Evolutionary conservation across 1,140 invertebrate genomes (phyloP).

Genomic region (Linepithema humile): DNA sequence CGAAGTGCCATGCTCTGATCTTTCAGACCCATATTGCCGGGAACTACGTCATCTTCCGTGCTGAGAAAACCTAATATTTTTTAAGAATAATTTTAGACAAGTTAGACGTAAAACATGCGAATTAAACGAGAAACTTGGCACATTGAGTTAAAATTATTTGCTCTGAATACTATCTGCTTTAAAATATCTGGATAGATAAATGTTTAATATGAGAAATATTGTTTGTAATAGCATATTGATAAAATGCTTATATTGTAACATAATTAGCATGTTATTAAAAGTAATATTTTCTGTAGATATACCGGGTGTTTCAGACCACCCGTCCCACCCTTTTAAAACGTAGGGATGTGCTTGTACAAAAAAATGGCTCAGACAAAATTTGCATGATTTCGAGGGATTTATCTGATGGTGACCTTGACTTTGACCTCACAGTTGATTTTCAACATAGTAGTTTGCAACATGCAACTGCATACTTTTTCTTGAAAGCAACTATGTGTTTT

Average conservation of each 20-base stretch:
- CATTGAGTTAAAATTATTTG: neutral
- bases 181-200: neutral
- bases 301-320: no score
- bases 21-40: slow-evolving; percentile 87
- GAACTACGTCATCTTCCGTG: slow-evolving; percentile 84
- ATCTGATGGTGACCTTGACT: no score
- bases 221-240: neutral
- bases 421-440: no score
- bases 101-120: neutral
- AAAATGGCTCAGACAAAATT: no score
- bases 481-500: no score
- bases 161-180: neutral
- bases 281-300: no score
- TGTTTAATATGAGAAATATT: neutral
- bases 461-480: no score
- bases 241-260: neutral
- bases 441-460: no score
- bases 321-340: no score
- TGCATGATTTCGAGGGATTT: no score
- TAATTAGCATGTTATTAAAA: no score
- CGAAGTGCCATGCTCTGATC: slow-evolving; percentile 86
- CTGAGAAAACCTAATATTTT: slow-evolving; percentile 84
- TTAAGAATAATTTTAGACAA: neutral
- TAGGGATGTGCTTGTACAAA: no score
- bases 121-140: neutral